Base-by-base conservation (phyloP, 2,888 invertebrate species). In the Sesia apiformis region DNA sequence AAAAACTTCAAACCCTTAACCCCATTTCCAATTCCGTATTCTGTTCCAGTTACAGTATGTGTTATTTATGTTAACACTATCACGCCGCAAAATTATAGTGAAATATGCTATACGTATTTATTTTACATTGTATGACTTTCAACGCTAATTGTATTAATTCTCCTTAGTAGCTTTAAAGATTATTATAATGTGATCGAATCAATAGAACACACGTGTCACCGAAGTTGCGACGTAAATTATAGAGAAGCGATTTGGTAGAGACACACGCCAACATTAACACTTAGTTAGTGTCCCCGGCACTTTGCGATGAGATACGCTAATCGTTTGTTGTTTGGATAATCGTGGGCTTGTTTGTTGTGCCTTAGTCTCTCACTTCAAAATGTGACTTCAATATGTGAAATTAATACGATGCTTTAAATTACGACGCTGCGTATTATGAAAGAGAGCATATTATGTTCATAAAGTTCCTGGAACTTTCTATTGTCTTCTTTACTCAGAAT, bases 191-290 rank as follows among this genome's bases (percentile, higher is more conserved):
- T 23, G 23, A 23, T 23, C 23, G 60, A 75, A 76, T 77, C 75
- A 76, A 77, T 78, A 72, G 65, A 74, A 67, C 66, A 72, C 76
- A 79, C 75, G 74, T 74, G 75, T 64, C 67, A 63, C 68, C 59
- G 52, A 74, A 77, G 67, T 74, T 55, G 40, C 46, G 46, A 67
- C 67, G 67, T 75, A 77, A 74, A 75, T 77, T 73, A 70, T 63
- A 68, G 67, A 64, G 63, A 60, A 67, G 57, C 64, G 65, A 68
- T 73, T 73, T 57, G 62, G 63, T 60, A 58, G 60, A 63, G 65
- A 63, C 53, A 54, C 63, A 55, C 59, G 58, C 57, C 66, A 60
- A 67, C 65, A 62, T 65, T 69, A 65, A 67, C 66, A 70, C 71
- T 67, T 64, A 69, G 68, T 74, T 73, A 76, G 73, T 73, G 73